A percentile compares a stretch with the other conserved stretches of the same genome.
Conservation (phyloP, 2,888 invertebrate genomes). For the Rambutsinella grinnellia region DNA sequence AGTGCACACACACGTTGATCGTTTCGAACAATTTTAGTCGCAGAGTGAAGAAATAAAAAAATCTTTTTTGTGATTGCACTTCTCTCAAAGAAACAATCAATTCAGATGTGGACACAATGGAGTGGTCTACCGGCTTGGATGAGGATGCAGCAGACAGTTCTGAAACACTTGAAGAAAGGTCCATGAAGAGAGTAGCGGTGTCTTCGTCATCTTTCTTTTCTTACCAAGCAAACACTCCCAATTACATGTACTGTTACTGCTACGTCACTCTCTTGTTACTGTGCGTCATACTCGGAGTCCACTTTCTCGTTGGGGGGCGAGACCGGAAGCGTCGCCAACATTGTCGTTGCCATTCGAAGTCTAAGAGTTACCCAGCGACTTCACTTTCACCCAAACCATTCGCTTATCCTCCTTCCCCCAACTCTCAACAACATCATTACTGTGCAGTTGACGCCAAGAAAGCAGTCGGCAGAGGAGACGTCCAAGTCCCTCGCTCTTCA, state of each 20-base stretch:
- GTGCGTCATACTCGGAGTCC: neutral
- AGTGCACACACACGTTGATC: too few species aligned
- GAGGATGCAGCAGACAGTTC: slow-evolving; percentile 59
- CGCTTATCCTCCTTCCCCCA: neutral
- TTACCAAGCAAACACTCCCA: slow-evolving; percentile 17
- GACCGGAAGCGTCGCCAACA: neutral
- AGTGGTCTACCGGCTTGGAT: slow-evolving; percentile 59
- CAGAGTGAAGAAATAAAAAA: slow-evolving; percentile 2
- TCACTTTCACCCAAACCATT: neutral
- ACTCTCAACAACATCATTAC: neutral
- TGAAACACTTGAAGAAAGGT: slow-evolving; percentile 57
- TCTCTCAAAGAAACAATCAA: slow-evolving; percentile 52
- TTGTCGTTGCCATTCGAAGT: neutral
- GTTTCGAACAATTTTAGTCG: too few species aligned
- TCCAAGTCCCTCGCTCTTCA: neutral
- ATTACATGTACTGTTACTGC: slow-evolving; percentile 45
- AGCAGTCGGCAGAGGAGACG: neutral
- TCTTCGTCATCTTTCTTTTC: slow-evolving; percentile 33
- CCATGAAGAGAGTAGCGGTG: slow-evolving; percentile 41
- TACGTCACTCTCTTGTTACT: slow-evolving; percentile 32
- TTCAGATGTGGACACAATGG: slow-evolving; percentile 60
- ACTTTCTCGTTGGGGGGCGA: neutral
- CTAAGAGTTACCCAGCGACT: neutral
- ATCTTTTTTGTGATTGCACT: slow-evolving; percentile 45
- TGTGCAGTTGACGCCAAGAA: neutral